Base-by-base conservation (phyloP, 2,888 invertebrate genomes). In the Mesoligia furuncula region DNA sequence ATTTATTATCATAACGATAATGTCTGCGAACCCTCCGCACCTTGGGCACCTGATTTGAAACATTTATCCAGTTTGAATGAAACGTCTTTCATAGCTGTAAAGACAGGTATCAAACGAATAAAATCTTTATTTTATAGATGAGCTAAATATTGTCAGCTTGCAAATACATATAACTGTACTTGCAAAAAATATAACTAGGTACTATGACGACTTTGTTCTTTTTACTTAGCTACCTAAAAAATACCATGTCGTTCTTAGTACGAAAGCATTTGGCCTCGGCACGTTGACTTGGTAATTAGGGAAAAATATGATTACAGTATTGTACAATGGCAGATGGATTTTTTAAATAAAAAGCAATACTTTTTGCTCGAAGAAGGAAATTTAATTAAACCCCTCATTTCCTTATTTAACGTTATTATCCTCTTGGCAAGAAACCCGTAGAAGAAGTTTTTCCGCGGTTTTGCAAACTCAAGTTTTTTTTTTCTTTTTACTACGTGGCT, bases 181-280 rank as follows among this genome's bases (percentile, higher is more conserved):
- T 67, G 13, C 48, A 59, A 80, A 75, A 51, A 73, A 79, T 80
- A 45, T n/a, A n/a, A 31, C 15, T 54, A n/a, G n/a, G n/a, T n/a
- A 8, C 45, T 54, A 45, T 39, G n/a, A 39, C 9, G 59, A 45
- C 48, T 67, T 67, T 62, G 48, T 66, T 54, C 5, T 69, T 75
- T 80, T 62, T 62, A 62, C 24, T 36, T 62, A 36, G 17, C 31
- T 67, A 57, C 61, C 61, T 67, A 11, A 13, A 66, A 42, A 85
- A 62, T 85, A 79, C 79, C 81, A 69, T 79, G 64, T 75, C 74
- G 90, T 84, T 90, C 91, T 90, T 91, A 89, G 83, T 83, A 84
- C 79, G 90, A 90, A 90, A 91, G 87, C 82, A 80, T 87, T 87
- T 70, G 71, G 57, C 83, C 80, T 87, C 84, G 69, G 61, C 73